phyloP scores from a whole-genome alignment of 1,140 invertebrate species.

The Drosophila pectinifera region DNA sequence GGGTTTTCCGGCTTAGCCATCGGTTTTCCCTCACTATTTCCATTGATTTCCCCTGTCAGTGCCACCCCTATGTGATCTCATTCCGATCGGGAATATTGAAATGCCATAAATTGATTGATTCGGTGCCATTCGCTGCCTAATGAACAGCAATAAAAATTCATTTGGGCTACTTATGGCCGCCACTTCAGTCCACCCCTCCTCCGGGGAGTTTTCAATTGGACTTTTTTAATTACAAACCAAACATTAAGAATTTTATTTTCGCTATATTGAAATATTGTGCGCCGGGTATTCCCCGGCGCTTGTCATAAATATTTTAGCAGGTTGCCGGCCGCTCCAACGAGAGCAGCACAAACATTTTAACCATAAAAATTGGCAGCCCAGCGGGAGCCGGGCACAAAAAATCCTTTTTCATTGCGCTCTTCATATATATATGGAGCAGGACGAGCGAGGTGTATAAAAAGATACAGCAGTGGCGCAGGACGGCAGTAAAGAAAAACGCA shows the following conservation, averaged over 20 bases:
- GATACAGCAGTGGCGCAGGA: conserved; percentile 32
- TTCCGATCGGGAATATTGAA: conserved; percentile 34
- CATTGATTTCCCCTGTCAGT: not conserved
- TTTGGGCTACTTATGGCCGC: conserved; percentile 42
- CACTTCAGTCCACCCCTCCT: conserved; percentile 8
- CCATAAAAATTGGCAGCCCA: conserved; percentile 76
- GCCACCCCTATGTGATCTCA: conserved; percentile 46
- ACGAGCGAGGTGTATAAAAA: conserved; percentile 25
- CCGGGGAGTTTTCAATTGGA: conserved; percentile 41
- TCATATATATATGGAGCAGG: not conserved
- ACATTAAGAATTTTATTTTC: conserved; percentile 40
- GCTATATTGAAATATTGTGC: conserved; percentile 71
- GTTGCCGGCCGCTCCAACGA: conserved; percentile 23
- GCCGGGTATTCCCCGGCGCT: conserved; percentile 49
- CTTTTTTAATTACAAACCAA: conserved; percentile 75
- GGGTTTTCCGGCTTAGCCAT: conserved; percentile 15
- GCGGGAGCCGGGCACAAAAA: conserved; percentile 50
- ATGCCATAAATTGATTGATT: conserved; percentile 58
- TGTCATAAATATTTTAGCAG: conserved; percentile 80
- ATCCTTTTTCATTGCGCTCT: conserved; percentile 70
- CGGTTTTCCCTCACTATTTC: not conserved
- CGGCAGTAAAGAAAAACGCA: conserved; percentile 72
- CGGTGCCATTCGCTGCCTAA: conserved; percentile 36
- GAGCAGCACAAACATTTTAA: conserved; percentile 57
- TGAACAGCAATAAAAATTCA: conserved; percentile 60